Conservation (phyloP, 2,113 vertebrate genomes). For the Perca schrenkii region DNA sequence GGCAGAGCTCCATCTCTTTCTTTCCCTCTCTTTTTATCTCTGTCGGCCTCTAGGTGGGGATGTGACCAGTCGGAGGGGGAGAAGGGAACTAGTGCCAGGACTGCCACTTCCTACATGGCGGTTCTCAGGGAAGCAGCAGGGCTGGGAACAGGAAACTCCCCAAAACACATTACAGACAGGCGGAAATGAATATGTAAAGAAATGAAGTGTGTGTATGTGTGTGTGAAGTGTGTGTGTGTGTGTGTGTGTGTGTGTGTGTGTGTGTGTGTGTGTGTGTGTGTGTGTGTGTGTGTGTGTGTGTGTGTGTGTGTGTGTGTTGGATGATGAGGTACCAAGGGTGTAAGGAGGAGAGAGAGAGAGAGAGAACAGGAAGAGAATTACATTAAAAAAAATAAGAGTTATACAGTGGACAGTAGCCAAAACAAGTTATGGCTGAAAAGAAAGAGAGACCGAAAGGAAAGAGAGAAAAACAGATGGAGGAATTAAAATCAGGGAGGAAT, state of each 20-base stretch:
- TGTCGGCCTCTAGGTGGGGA: slow-evolving; percentile 52
- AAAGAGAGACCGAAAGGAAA: slow-evolving; percentile 56
- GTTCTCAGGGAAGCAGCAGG: slow-evolving; percentile 81
- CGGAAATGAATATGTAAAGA: slow-evolving; percentile 82
- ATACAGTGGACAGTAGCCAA: slow-evolving; percentile 65
- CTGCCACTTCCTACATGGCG: slow-evolving; percentile 77
- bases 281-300: neutral
- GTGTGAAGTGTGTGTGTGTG: slow-evolving; percentile 6
- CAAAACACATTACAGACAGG: slow-evolving; percentile 77
- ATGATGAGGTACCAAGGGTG: slow-evolving; percentile 61
- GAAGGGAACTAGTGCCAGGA: slow-evolving; percentile 64
- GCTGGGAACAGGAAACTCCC: slow-evolving; percentile 80
- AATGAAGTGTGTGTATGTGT: slow-evolving; percentile 61
- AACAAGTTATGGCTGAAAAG: slow-evolving; percentile 64
- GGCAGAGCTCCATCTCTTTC: slow-evolving; percentile 42
- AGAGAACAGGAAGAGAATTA: slow-evolving; percentile 41
- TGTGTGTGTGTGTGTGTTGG: slow-evolving; percentile 12
- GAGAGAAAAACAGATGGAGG: slow-evolving; percentile 81
- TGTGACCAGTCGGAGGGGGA: slow-evolving; percentile 54
- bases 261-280: slow-evolving; percentile 5
- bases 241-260: slow-evolving; percentile 4
- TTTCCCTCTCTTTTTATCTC: slow-evolving; percentile 29
- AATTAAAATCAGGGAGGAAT: slow-evolving; percentile 69
- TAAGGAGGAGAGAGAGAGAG: slow-evolving; percentile 48
- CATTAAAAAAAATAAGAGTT: slow-evolving; percentile 24